Evolutionary conservation across 2,797 vertebrate species (phyloP).

Genomic region (Prionace glauca): DNA sequence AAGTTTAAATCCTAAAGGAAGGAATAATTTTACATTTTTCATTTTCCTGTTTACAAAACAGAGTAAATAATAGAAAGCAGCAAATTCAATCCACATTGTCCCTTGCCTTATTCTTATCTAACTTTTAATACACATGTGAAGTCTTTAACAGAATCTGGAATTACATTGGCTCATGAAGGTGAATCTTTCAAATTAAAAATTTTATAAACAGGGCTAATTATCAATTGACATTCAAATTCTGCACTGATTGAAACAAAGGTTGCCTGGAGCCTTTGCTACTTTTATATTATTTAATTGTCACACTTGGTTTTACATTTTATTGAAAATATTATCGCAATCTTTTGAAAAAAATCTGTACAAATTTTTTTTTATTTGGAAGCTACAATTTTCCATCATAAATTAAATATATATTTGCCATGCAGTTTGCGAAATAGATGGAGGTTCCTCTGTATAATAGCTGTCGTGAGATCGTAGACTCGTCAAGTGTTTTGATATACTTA

Average conservation of each 20-base stretch:
- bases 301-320: background rate
- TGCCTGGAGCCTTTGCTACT: background rate
- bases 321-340: background rate
- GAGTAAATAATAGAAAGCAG: background rate
- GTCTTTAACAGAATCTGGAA: background rate
- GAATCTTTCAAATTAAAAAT: background rate
- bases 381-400: background rate
- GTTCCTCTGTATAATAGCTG: background rate
- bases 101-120: too few species aligned
- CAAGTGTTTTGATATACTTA: background rate
- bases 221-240: background rate
- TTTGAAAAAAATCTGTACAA: background rate
- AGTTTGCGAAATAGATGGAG: background rate
- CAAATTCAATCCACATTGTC: background rate
- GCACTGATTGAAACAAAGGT: background rate
- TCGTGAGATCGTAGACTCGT: background rate
- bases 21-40: conserved; percentile 28
- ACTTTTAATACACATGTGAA: background rate
- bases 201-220: background rate
- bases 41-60: background rate
- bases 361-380: background rate
- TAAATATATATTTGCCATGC: background rate
- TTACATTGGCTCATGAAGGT: background rate
- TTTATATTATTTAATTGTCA: background rate
- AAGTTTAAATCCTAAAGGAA: conserved; percentile 78